Evolutionary conservation across 2,888 invertebrate genomes (phyloP), one percentile per base, ranked within the genome.

Genomic region (Caenorhabditis macrosperma): DNA sequence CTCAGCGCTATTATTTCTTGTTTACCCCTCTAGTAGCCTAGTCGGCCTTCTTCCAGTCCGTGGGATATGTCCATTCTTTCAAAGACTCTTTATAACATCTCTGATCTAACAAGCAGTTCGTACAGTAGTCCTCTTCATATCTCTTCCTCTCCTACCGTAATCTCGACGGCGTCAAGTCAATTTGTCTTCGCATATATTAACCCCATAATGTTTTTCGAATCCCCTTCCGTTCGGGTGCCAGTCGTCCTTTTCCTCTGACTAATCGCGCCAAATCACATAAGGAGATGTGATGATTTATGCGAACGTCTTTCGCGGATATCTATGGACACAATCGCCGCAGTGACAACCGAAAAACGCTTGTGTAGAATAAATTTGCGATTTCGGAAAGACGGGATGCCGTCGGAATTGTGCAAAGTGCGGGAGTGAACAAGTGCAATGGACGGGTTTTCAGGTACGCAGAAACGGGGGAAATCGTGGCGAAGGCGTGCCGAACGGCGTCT

Each of bases 401-500:
- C 10, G 1, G 52, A 26, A 52, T 22, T 28, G 52, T 26, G 52
- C 24, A 52, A 52, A 26, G 4, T 15, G 12, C 28, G 12, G 22
- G 17, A 24, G 6, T 2, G 22, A 50, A n/a, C 4, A 12, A 24
- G n/a, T 4, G 7, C 1, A 30, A 54, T 28, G n/a, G 0, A 30
- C n/a, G 28, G 52, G 52, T 30, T 69, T 72, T 60, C 60, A 83
- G 87, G 57, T 87, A 82, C 82, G 85, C 87, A 15, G 86, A 88
- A 69, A 88, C 87, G 0, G 88, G 88, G 2, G 76, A 81, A 54
- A 74, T 88, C 1, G 87, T 84, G 22, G 85, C 82, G 12, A 83
- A 85, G 46, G 83, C 83, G n/a, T 87, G 86, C 17, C 48, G 87
- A 48, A 88, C 87, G 12, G 88, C 88, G 2, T 87, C 86, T 33